These are phyloP conservation scores for Lycodopsis pacificus DNA, from an alignment of 2,797 vertebrate species.

Conservation along the genomic window DNA sequence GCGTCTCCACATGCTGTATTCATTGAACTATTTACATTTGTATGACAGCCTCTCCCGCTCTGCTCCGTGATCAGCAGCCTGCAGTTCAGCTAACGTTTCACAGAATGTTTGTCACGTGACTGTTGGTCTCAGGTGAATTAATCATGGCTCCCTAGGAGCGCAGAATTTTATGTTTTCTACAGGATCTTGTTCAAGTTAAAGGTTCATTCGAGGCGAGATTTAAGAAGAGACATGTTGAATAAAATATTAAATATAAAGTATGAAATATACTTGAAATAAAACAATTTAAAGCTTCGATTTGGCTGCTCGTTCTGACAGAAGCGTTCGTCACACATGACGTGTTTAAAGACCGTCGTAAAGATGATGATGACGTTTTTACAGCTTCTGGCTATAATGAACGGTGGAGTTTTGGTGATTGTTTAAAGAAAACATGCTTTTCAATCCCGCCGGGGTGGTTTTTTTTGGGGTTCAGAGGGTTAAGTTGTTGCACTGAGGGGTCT, in stretches of 20 bases:
- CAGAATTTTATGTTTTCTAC: background rate
- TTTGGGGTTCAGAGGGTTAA: too few species aligned
- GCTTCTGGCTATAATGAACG: background rate
- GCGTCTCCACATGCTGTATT: too few species aligned
- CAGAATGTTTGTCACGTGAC: background rate
- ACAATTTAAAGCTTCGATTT: background rate
- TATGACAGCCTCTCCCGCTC: too few species aligned
- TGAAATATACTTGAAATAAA: too few species aligned
- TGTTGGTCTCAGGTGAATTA: background rate
- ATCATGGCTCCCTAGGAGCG: background rate
- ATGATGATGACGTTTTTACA: background rate
- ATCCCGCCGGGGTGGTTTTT: too few species aligned
- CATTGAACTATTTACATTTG: too few species aligned
- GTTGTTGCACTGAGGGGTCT: constrained; percentile 4
- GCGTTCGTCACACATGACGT: background rate
- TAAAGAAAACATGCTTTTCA: background rate
- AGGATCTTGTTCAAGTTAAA: background rate
- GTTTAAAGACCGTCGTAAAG: background rate
- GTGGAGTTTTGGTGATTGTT: background rate
- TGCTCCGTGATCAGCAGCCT: too few species aligned
- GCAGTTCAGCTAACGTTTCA: constrained; percentile 3
- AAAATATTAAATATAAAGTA: too few species aligned
- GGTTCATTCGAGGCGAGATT: background rate
- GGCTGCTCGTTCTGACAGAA: too few species aligned
- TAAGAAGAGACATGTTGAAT: background rate